Base-by-base conservation (phyloP, 2,797 vertebrate species). In the Urocyon cinereoargenteus region DNA sequence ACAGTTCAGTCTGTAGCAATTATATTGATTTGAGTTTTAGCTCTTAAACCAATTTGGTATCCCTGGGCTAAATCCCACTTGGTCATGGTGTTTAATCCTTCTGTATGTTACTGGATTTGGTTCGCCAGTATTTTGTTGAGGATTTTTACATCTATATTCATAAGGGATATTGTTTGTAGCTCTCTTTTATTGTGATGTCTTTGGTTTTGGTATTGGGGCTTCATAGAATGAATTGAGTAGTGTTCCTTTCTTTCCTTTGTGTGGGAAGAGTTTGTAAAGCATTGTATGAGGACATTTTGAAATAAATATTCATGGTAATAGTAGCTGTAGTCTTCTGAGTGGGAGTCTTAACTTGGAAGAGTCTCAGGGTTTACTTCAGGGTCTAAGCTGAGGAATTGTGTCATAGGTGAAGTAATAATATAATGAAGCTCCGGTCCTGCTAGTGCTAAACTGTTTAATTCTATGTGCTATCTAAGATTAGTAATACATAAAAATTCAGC, bases 51-150 rank as follows among this genome's bases (percentile, higher is more conserved):
- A 79, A 24, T 93, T 31, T 97, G 91, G 24, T 15, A 85, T 91
- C 95, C 28, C 55, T 95, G 34, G 19, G 19, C 34, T 91, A 90
- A 90, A 85, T 88, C 36, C 34, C n/a, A 70, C n/a, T 89, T 94
- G 86, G 53, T 79, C 55, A 24, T 90, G 26, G 26, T 85, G 4
- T 86, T 53, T 68, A 75, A 49, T 96, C 31, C 40, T 93, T 92
- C 78, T 93, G 15, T 36, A 66, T 96, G 55, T 86, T 95, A 6
- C 51, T 70, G 12, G 4, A 75, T 81, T 97, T 79, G 88, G 31
- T 89, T 91, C 92, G 26, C 49, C 85, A n/a, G n/a, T 73, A 88
- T 89, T 90, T 79, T 82, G 55, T 61, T 66, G 28, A 86, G 26
- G 12, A 49, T 72, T 91, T 96, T 85, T 85, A 40, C 14, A 28